Base-by-base conservation (phyloP, 92 coral and sea anemone genomes). In the Metridium senile region DNA sequence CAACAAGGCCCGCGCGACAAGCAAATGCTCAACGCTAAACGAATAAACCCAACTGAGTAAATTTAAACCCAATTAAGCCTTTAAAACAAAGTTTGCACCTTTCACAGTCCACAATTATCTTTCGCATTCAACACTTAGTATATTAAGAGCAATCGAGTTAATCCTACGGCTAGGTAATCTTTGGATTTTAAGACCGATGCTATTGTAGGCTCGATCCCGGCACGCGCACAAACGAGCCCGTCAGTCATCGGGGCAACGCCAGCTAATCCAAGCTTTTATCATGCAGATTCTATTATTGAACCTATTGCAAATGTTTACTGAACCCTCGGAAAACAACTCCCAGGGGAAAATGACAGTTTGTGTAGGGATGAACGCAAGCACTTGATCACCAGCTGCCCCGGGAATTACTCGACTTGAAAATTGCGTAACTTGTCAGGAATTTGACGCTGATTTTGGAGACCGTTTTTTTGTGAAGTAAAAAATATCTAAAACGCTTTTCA, bases 161-260 rank as follows among this genome's bases (percentile, higher is more conserved):
- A 73, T 73, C 78, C 56, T 46, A 1, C 45, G 78, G 78, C 78
- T 0, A 67, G 27, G 28, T 61, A 73, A 73, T 73, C 66, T 73
- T 33, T 26, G 64, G 64, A 73, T 34, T 20, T 52, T 22, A 71
- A 71, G 65, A 52, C 20, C 63, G 22, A 16, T 16, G 11, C 61
- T 43, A 52, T 71, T 54, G 76, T 87, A 62, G 87, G 75, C 87
- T 87, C 74, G 80, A 58, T 80, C 81, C 75, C 67, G 97, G 93
- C 97, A 91, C 97, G 97, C 97, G 97, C 83, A 58, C 67, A 43
- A 72, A 64, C 67, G 84, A 71, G 82, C 82, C 87, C 71, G 74
- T 91, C 93, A 89, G 75, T 91, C 91, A 88, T 63, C 46, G 58
- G 67, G 21, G 32, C 53, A 82, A 70, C 61, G 84, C 75, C 69